Evolutionary conservation across 2,797 vertebrate species (phyloP).

Genomic region (Carduelis carduelis): DNA sequence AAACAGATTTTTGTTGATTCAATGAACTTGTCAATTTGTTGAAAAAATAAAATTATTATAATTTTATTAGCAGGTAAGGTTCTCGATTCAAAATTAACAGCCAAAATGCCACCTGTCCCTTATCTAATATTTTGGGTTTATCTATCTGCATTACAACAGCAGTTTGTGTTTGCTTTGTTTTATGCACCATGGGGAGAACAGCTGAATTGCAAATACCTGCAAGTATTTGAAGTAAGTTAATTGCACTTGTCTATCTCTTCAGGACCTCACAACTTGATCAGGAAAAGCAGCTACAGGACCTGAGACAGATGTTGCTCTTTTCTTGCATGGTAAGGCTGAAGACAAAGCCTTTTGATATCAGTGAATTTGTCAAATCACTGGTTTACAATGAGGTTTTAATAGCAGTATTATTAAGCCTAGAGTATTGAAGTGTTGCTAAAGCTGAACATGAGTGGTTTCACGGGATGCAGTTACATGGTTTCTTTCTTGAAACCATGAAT

Average conservation of each 20-base stretch:
- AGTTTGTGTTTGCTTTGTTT: background rate
- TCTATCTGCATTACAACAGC: background rate
- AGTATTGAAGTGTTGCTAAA: background rate
- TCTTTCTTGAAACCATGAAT: background rate
- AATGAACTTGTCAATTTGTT: background rate
- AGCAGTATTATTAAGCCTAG: background rate
- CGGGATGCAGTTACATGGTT: background rate
- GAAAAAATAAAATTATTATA: background rate
- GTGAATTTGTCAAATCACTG: background rate
- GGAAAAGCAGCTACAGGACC: background rate
- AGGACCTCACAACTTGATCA: background rate
- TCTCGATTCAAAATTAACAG: background rate
- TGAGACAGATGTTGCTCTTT: background rate
- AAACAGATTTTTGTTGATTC: background rate
- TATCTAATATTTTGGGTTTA: background rate
- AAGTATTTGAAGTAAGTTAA: background rate
- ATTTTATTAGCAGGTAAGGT: background rate
- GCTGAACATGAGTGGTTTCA: background rate
- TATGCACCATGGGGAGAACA: background rate
- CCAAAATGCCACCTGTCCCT: background rate
- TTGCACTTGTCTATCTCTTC: background rate
- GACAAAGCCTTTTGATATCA: background rate
- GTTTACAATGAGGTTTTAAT: background rate
- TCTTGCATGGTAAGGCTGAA: background rate
- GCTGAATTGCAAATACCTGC: background rate